These are phyloP conservation scores for Timema podura DNA, from an alignment of 2,888 invertebrate genomes.

Conservation along the genomic window DNA sequence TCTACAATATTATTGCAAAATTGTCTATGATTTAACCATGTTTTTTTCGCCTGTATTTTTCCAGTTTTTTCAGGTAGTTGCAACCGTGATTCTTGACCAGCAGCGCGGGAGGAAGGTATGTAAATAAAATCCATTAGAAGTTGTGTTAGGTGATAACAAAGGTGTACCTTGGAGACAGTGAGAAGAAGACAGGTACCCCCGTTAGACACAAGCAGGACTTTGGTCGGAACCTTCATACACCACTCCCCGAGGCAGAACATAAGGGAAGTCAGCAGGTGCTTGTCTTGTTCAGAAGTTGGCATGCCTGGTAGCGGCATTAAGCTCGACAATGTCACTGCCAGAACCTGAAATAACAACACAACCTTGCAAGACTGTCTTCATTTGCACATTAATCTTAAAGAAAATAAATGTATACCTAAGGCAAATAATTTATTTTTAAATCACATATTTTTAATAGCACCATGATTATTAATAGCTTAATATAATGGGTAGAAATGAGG, in stretches of 20 bases:
- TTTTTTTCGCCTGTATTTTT: neutral
- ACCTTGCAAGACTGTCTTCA: no score
- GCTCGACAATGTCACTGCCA: constrained; percentile 50
- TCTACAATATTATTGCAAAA: neutral
- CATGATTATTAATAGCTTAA: no score
- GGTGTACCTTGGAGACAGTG: constrained; percentile 65
- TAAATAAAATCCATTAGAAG: neutral
- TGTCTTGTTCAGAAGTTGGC: constrained; percentile 54
- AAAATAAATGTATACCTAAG: no score
- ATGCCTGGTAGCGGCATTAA: constrained; percentile 46
- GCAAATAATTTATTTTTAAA: no score
- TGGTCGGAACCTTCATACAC: constrained; percentile 72
- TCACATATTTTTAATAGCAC: no score
- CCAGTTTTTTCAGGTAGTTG: neutral
- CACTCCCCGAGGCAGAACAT: constrained; percentile 90
- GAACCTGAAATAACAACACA: constrained; percentile 40
- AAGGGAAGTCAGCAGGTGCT: constrained; percentile 72
- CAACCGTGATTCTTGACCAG: no score
- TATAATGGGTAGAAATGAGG: no score
- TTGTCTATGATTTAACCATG: neutral
- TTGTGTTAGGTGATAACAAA: no score
- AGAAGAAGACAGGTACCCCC: constrained; percentile 55
- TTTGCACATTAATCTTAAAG: no score
- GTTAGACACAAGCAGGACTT: constrained; percentile 42
- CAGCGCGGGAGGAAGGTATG: neutral